phyloP scores from a whole-genome alignment of 1,140 invertebrate genomes.

The Rhopalosiphum maidis region DNA sequence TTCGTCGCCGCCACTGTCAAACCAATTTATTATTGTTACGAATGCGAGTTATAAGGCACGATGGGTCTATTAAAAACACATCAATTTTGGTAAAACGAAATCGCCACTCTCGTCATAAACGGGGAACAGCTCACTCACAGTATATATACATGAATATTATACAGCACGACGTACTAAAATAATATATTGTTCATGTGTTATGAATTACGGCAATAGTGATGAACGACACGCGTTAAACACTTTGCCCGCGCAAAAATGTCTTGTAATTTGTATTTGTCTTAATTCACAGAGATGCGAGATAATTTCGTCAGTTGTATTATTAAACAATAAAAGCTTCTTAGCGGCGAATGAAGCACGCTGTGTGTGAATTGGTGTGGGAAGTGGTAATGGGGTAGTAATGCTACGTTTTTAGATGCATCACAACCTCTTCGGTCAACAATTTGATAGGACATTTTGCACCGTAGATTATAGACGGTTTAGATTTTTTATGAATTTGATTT shows the following conservation, averaged over 20 bases:
- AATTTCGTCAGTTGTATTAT: not conserved
- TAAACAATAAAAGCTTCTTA: not conserved
- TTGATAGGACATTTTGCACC: not conserved
- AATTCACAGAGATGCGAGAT: not conserved
- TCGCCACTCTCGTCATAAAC: not conserved
- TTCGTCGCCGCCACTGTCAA: not conserved
- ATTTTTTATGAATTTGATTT: not conserved
- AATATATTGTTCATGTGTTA: not conserved
- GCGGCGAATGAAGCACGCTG: not conserved
- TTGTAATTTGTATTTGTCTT: not conserved
- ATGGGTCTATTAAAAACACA: slow-evolving; percentile 33
- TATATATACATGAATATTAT: not conserved
- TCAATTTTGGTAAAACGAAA: slow-evolving; percentile 40
- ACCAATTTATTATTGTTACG: slow-evolving; percentile 40
- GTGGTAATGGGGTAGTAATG: too few relatives aligned
- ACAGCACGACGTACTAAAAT: not conserved
- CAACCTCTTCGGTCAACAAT: not conserved
- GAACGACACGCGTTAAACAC: not conserved
- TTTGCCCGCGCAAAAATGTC: not conserved
- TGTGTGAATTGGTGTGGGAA: not conserved
- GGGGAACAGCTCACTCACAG: not conserved
- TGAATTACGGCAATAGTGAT: not conserved
- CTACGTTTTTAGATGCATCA: too few relatives aligned
- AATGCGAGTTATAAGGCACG: not conserved
- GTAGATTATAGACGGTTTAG: not conserved